phyloP scores from a whole-genome alignment of 2,888 invertebrate genomes.

The Cremastinae sp. region DNA sequence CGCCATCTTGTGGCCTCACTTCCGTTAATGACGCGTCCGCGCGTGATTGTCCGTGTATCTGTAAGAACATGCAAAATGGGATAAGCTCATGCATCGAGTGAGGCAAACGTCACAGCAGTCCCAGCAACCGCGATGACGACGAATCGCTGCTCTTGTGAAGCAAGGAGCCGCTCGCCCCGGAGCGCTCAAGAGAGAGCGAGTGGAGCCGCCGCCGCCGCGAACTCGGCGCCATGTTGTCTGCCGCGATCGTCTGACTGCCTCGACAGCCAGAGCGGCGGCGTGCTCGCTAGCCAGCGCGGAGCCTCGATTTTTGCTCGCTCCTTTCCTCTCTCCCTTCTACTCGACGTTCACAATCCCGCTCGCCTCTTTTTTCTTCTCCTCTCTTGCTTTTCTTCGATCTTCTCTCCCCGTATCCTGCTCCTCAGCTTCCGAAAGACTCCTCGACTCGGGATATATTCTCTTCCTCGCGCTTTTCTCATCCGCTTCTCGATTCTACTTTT shows the following conservation, averaged over 20 bases:
- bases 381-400: constrained; percentile 33
- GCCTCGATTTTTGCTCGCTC: constrained; percentile 67
- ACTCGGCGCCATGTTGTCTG: constrained; percentile 80
- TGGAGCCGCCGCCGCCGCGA: constrained; percentile 56
- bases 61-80: constrained; percentile 12
- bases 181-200: constrained; percentile 50
- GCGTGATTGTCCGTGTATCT: constrained; percentile 64
- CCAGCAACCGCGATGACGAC: too few relatives aligned
- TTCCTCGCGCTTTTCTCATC: constrained; percentile 41
- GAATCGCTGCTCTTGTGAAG: constrained; percentile 5
- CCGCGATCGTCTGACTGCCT: constrained; percentile 71
- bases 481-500: constrained; percentile 33
- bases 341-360: constrained; percentile 22
- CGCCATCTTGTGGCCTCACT: constrained; percentile 79
- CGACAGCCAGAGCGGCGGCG: constrained; percentile 62
- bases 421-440: constrained; percentile 39
- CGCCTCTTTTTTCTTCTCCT: constrained; percentile 42
- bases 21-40: constrained; percentile 79
- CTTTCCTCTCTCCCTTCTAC: constrained; percentile 28
- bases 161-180: constrained; percentile 27
- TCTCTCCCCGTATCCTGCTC: constrained; percentile 52
- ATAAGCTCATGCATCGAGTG: background rate
- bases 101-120: too few relatives aligned
- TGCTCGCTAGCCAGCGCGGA: constrained; percentile 75
- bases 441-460: constrained; percentile 50